Conservation (phyloP, 2,797 vertebrate species). For the Catharus ustulatus region DNA sequence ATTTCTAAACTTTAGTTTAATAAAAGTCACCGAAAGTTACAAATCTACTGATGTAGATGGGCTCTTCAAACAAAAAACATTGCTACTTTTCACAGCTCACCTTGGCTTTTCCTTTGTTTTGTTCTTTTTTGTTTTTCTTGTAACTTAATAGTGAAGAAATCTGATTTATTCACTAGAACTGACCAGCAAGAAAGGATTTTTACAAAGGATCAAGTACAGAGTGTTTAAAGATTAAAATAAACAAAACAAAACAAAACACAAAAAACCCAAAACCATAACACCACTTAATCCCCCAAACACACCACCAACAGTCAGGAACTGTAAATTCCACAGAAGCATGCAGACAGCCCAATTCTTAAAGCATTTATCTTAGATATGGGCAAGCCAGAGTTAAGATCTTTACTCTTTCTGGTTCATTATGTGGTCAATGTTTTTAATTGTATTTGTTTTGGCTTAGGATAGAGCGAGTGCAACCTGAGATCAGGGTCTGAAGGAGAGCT, state of each 20-base stretch:
- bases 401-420: neutral
- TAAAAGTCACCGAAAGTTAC: neutral
- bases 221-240: neutral
- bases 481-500: neutral
- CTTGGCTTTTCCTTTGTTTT: neutral
- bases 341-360: neutral
- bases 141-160: neutral
- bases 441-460: constrained; percentile 2
- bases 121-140: neutral
- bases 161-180: neutral
- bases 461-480: neutral
- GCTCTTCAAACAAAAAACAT: neutral
- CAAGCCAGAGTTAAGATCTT: neutral
- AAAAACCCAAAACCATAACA: fast-evolving
- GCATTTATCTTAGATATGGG: neutral
- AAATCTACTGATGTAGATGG: neutral
- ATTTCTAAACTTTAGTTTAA: neutral
- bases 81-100: neutral
- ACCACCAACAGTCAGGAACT: neutral
- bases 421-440: neutral
- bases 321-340: neutral
- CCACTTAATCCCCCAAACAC: neutral
- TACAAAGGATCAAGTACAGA: neutral
- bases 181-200: neutral
- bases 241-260: neutral